Percentiles rank a stretch among this genome's conserved stretches.
These are phyloP conservation scores for Graptemys geographica DNA, from an alignment of 2,797 vertebrate genomes.

Conservation along the genomic window DNA sequence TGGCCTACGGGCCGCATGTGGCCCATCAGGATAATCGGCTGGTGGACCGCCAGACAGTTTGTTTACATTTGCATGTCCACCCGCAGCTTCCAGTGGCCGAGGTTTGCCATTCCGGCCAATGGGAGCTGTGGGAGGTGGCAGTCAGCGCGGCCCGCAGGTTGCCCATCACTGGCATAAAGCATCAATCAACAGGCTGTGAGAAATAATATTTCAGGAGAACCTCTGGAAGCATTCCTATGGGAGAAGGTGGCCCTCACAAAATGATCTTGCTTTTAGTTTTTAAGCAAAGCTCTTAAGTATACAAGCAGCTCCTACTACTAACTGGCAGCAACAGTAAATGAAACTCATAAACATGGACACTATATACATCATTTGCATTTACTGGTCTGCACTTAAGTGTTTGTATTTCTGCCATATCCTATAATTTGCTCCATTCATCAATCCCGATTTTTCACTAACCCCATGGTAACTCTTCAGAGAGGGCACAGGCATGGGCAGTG, in stretches of 20 bases:
- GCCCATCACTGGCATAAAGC: background rate
- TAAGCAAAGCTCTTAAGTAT: background rate
- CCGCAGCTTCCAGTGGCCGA: no score
- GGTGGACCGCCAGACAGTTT: no score
- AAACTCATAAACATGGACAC: background rate
- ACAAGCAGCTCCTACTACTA: slow-evolving; percentile 4
- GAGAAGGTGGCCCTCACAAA: slow-evolving; percentile 36
- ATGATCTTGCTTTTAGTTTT: background rate
- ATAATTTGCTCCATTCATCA: background rate
- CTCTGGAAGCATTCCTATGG: slow-evolving; percentile 25
- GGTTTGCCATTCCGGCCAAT: no score
- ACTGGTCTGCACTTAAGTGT: background rate
- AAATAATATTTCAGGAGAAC: slow-evolving; percentile 4
- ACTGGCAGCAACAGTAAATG: background rate
- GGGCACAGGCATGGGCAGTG: background rate
- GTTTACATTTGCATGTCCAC: no score
- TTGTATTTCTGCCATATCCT: background rate
- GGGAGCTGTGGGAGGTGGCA: no score
- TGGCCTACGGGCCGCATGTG: no score
- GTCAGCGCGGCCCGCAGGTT: no score
- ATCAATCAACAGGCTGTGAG: background rate
- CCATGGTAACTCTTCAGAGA: background rate
- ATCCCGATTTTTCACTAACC: background rate
- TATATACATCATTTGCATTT: slow-evolving; percentile 20
- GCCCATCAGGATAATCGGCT: no score